phyloP scores from a whole-genome alignment of 2,888 invertebrate species.

The Limnephilus rhombicus region DNA sequence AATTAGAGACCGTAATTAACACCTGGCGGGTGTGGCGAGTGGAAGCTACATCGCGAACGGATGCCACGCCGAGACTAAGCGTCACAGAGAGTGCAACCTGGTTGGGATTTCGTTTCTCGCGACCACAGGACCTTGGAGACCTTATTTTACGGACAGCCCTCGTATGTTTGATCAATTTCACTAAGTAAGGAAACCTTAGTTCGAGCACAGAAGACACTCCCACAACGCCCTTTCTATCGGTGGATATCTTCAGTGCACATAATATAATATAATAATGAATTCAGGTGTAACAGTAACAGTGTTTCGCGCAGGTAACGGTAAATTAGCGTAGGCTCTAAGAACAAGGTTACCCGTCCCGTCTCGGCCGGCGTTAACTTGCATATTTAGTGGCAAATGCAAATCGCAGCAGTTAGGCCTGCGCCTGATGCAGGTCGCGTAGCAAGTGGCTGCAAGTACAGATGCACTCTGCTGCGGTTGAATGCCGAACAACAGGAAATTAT shows the following conservation, averaged over 20 bases:
- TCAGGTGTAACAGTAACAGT: neutral
- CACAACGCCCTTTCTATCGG: neutral
- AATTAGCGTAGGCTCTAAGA: neutral
- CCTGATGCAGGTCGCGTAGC: neutral
- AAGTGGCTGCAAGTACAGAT: neutral
- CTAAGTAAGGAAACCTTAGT: neutral
- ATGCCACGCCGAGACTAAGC: no score
- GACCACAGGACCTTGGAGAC: no score
- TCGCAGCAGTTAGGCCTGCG: neutral
- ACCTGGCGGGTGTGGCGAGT: no score
- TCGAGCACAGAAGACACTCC: neutral
- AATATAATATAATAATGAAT: neutral
- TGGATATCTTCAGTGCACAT: neutral
- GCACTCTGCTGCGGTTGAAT: neutral
- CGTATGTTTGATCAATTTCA: neutral
- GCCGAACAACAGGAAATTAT: neutral
- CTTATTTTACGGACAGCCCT: no score
- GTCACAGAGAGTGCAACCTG: no score
- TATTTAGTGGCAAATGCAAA: neutral
- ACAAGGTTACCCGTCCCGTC: neutral
- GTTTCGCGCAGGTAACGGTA: neutral
- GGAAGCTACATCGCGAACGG: no score
- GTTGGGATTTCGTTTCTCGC: no score
- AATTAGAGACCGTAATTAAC: no score
- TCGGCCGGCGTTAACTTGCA: neutral